Conservation (phyloP, 2,888 invertebrate species). For the Lysandra coridon region DNA sequence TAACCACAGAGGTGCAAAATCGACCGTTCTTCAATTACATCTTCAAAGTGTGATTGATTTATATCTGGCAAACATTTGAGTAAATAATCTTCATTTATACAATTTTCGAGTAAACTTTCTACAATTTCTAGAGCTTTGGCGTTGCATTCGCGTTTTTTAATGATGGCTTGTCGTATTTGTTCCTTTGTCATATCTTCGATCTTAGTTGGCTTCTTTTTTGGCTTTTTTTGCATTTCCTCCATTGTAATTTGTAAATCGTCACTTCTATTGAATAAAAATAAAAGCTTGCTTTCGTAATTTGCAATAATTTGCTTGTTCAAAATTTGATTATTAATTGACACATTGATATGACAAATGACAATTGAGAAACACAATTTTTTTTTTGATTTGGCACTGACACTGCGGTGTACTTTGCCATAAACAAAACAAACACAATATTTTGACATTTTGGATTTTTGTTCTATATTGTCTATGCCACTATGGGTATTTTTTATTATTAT, state of each 20-base stretch:
- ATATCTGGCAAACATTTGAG: constrained; percentile 84
- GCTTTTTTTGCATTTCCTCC: constrained; percentile 47
- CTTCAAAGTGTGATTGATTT: constrained; percentile 88
- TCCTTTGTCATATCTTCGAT: constrained; percentile 79
- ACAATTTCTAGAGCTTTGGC: constrained; percentile 87
- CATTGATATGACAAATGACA: too few relatives aligned
- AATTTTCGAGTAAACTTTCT: constrained; percentile 84
- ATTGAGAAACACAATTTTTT: too few relatives aligned
- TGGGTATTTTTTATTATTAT: too few relatives aligned
- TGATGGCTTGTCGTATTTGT: constrained; percentile 80
- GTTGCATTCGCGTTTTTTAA: constrained; percentile 87
- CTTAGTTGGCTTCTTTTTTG: constrained; percentile 62
- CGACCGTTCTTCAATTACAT: constrained; percentile 90
- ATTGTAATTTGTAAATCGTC: constrained; percentile 42
- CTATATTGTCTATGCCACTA: too few relatives aligned
- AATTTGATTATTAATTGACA: too few relatives aligned
- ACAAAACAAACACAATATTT: too few relatives aligned
- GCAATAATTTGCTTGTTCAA: background rate
- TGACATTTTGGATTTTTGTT: too few relatives aligned
- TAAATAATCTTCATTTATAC: constrained; percentile 75
- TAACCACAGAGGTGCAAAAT: constrained; percentile 91
- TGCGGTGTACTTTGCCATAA: too few relatives aligned
- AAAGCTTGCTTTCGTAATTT: too few relatives aligned
- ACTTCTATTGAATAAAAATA: background rate
- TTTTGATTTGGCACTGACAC: too few relatives aligned